These are phyloP conservation scores for Caenorhabditis tropicalis DNA, from an alignment of 1,140 invertebrate genomes.

Conservation along the genomic window DNA sequence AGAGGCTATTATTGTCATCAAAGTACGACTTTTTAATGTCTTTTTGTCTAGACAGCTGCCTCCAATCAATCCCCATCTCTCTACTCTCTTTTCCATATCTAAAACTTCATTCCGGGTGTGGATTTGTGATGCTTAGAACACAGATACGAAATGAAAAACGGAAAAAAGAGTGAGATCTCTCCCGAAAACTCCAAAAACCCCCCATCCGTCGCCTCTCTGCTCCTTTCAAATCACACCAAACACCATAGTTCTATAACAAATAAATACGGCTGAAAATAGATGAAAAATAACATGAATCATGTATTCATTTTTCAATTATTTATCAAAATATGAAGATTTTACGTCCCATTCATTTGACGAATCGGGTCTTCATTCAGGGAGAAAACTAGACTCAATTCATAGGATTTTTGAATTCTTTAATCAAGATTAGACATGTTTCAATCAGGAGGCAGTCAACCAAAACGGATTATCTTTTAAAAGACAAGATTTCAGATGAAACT, in stretches of 20 bases:
- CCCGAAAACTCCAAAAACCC: no score
- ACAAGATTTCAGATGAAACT: no score
- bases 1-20: background rate
- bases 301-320: no score
- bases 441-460: no score
- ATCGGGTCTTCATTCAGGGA: background rate
- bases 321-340: no score
- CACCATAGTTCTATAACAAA: background rate
- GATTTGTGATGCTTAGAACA: background rate
- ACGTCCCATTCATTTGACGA: no score
- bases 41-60: constrained; percentile 28
- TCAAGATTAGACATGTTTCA: no score
- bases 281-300: background rate
- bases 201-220: background rate
- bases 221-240: background rate
- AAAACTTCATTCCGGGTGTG: background rate
- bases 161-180: no score
- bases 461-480: no score
- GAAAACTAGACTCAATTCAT: background rate
- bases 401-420: no score
- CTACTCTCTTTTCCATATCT: background rate
- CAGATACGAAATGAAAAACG: background rate
- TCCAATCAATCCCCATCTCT: background rate
- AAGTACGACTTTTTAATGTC: constrained; percentile 32
- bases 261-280: background rate